Evolutionary conservation across 2,797 vertebrate genomes (phyloP), one percentile per base, ranked within the genome.

Genomic region (Rousettus madagascariensis): DNA sequence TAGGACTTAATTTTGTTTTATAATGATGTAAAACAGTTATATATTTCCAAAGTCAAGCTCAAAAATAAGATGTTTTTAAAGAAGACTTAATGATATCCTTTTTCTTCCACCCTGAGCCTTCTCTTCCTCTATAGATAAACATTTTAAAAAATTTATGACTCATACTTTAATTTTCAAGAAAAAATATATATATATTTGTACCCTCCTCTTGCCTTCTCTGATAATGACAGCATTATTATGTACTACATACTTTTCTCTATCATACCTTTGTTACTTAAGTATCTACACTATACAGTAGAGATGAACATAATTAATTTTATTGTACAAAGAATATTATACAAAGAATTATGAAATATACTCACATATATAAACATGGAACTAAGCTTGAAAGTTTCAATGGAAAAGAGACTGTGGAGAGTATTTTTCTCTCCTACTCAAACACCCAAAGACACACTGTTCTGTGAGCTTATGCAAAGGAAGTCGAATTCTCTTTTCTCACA

Each of bases 21-120:
- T 75, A 85, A 69, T 66, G 69, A 95, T 86, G 51, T 92, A 46
- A 90, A 93, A 57, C 53, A 72, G 33, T 68, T 83, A 78, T 2
- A 17, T 78, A 75, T 86, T 95, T 89, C 55, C 36, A 55, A 90
- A 92, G 22, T 83, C 9, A 66, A 59, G 13, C 68, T 79, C 82
- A 72, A 26, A 78, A 92, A 89, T 55, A 49, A 71, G 65, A 20
- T 86, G 16, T 71, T 82, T 86, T 72, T 66, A 82, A 63, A 66
- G 63, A 53, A 83, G 26, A 59, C 38, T 61, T 66, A 30, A 33
- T 87, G 69, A 15, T 69, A 16, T 72, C 36, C 8, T 24, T 59
- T 1, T 49, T 16, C 33, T 74, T 65, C 36, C 9, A 57, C 11
- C 38, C 16, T 49, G 43, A 65, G 24, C 22, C 10, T 55, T 59